These are phyloP conservation scores for Patella pellucida DNA, from an alignment of 2,888 invertebrate genomes.

Conservation along the genomic window DNA sequence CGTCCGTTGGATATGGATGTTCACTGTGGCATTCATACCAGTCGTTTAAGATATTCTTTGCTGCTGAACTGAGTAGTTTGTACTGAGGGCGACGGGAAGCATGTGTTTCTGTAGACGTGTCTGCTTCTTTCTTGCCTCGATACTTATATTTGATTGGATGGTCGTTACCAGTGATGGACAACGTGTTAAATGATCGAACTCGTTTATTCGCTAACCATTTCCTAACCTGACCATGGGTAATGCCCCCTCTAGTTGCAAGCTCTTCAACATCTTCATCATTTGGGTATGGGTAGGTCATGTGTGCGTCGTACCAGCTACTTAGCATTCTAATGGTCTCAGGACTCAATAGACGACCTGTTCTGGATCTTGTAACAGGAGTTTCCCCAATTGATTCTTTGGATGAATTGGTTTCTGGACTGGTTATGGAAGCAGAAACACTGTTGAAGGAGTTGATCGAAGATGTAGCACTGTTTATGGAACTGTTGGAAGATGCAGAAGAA, in stretches of 20 bases:
- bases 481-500: neutral
- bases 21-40: slow-evolving; percentile 53
- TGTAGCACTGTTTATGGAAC: neutral
- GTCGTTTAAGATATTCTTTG: slow-evolving; percentile 43
- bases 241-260: slow-evolving; percentile 45
- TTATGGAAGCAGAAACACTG: neutral
- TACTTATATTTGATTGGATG: slow-evolving; percentile 61
- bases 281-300: slow-evolving; percentile 62
- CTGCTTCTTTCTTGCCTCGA: slow-evolving; percentile 35
- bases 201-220: slow-evolving; percentile 67
- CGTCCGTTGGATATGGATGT: slow-evolving; percentile 56
- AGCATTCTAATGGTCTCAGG: slow-evolving; percentile 44
- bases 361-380: neutral
- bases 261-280: slow-evolving; percentile 50
- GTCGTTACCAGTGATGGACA: slow-evolving; percentile 63
- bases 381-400: neutral
- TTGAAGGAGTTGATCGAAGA: neutral
- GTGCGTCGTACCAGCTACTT: slow-evolving; percentile 52
- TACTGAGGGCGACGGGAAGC: slow-evolving; percentile 31
- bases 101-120: neutral
- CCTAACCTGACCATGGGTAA: slow-evolving; percentile 57
- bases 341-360: slow-evolving; percentile 34
- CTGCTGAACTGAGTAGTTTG: slow-evolving; percentile 40
- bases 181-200: slow-evolving; percentile 61
- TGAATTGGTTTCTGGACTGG: neutral